Conservation (phyloP, 1,140 invertebrate species). For the Drosophila nasuta region DNA sequence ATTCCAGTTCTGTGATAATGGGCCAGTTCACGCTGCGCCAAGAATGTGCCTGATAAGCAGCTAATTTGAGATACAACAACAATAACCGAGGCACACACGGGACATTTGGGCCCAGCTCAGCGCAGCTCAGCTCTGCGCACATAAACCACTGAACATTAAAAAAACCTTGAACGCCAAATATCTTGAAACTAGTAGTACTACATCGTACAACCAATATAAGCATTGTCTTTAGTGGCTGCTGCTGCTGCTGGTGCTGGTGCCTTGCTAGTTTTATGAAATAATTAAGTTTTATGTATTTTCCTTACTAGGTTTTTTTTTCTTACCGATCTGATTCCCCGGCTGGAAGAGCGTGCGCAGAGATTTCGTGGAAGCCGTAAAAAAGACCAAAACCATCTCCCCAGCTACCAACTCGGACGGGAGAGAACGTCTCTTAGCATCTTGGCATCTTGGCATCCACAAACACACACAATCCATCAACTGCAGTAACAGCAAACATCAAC, state of each 20-base stretch:
- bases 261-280: constrained; percentile 77
- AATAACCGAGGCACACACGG: constrained; percentile 26
- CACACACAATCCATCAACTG: constrained; percentile 48
- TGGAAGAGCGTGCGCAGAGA: constrained; percentile 35
- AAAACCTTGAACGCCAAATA: constrained; percentile 43
- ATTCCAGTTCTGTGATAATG: constrained; percentile 49
- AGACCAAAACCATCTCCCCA: constrained; percentile 18
- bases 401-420: constrained; percentile 24
- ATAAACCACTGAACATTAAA: constrained; percentile 75
- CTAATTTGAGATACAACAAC: constrained; percentile 74
- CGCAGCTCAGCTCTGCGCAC: constrained; percentile 13
- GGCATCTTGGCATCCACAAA: constrained; percentile 17
- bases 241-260: neutral
- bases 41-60: constrained; percentile 77
- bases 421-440: constrained; percentile 40
- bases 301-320: constrained; percentile 72
- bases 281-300: constrained; percentile 83
- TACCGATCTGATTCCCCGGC: constrained; percentile 56
- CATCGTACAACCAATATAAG: constrained; percentile 14
- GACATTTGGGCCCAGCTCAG: constrained; percentile 60
- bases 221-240: constrained; percentile 24
- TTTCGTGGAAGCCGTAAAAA: constrained; percentile 80
- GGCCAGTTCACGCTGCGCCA: constrained; percentile 70
- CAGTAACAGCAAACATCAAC: neutral
- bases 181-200: constrained; percentile 32